Evolutionary conservation across 2,797 vertebrate genomes (phyloP).

Genomic region (Amniataba percoides): DNA sequence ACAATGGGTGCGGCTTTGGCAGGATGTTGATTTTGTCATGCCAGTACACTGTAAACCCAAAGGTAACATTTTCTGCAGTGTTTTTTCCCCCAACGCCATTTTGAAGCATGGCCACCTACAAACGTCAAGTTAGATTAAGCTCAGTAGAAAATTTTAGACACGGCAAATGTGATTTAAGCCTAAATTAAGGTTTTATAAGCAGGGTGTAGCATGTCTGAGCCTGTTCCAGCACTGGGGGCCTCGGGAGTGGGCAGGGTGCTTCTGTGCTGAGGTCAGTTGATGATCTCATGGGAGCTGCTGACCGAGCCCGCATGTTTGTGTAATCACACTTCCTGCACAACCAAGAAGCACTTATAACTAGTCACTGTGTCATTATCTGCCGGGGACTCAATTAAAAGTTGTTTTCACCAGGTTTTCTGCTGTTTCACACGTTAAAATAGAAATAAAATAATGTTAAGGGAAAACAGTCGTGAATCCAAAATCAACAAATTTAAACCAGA

Average conservation of each 20-base stretch:
- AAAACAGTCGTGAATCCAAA: neutral
- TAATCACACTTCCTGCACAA: slow-evolving; percentile 62
- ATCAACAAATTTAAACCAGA: neutral
- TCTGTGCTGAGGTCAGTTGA: slow-evolving; percentile 64
- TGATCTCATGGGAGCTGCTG: slow-evolving; percentile 74
- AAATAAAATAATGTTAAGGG: neutral
- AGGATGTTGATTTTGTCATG: slow-evolving; percentile 32
- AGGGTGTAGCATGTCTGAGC: slow-evolving; percentile 55
- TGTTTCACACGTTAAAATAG: neutral
- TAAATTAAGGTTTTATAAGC: slow-evolving; percentile 48
- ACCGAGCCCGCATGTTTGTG: slow-evolving; percentile 61
- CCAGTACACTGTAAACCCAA: neutral
- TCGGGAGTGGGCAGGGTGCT: slow-evolving; percentile 53
- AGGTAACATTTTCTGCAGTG: neutral
- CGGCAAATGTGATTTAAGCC: slow-evolving; percentile 29
- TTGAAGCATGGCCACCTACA: slow-evolving; percentile 10
- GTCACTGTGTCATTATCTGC: neutral
- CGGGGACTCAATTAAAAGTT: neutral
- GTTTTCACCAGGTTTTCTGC: slow-evolving; percentile 2
- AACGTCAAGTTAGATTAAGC: slow-evolving; percentile 14
- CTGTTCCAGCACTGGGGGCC: slow-evolving; percentile 25
- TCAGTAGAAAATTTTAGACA: slow-evolving; percentile 1
- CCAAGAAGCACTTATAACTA: slow-evolving; percentile 10
- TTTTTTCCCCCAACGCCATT: slow-evolving; percentile 22
- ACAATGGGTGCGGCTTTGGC: slow-evolving; percentile 1